phyloP scores from a whole-genome alignment of 2,113 vertebrate species.

The Mormyrus lacerda region DNA sequence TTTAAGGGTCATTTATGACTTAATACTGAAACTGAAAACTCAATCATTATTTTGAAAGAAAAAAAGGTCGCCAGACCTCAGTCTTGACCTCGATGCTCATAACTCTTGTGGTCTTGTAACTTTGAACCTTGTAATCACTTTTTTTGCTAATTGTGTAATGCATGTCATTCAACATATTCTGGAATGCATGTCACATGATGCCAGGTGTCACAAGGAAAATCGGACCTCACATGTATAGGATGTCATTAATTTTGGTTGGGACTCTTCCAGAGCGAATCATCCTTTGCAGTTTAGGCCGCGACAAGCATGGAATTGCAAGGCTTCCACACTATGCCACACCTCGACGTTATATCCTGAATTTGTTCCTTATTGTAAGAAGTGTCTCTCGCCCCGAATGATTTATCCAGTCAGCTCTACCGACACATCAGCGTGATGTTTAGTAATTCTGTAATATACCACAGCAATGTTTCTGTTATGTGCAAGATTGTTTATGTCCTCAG shows the following conservation, averaged over 20 bases:
- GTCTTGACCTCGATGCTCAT: background rate
- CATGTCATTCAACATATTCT: background rate
- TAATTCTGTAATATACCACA: slow-evolving; percentile 13
- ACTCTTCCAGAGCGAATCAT: background rate
- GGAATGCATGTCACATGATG: background rate
- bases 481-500: slow-evolving; percentile 11
- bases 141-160: background rate
- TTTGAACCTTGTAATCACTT: background rate
- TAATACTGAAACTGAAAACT: background rate
- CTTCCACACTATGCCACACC: background rate
- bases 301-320: background rate
- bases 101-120: background rate
- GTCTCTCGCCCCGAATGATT: background rate
- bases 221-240: background rate
- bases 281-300: background rate
- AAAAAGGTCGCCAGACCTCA: background rate
- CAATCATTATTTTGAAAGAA: background rate
- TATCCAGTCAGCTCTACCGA: background rate
- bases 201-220: background rate
- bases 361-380: background rate
- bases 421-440: background rate
- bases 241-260: background rate
- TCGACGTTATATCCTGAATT: background rate
- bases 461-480: slow-evolving; percentile 16
- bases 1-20: background rate